Percentiles rank a stretch among this genome's conserved stretches.
Evolutionary conservation across 30 jellyfish, hydroid and myxozoan species (phyloP).

Genomic region (Pseudorhiza aurosa): DNA sequence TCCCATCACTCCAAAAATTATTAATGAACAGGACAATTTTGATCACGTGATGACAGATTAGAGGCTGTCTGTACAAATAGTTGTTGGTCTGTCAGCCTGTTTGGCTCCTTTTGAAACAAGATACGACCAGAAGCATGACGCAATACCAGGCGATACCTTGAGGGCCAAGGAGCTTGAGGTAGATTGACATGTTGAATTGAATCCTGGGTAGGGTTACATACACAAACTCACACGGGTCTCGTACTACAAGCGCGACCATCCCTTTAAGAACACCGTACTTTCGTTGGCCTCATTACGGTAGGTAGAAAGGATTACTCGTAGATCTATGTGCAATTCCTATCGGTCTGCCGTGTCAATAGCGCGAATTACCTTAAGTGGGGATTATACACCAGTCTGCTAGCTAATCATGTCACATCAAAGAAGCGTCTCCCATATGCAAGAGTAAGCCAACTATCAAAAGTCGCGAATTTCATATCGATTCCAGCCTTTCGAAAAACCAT

Average conservation of each 20-base stretch:
- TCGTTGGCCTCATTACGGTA: background rate
- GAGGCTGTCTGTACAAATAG: constrained; percentile 24
- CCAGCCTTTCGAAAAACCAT: too few relatives aligned
- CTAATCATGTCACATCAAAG: background rate
- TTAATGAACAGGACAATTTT: constrained; percentile 1
- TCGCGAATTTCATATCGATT: too few relatives aligned
- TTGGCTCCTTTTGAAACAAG: constrained; percentile 15
- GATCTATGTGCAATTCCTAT: background rate
- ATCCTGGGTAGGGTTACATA: background rate
- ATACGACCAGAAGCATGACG: constrained; percentile 15
- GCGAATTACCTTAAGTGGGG: background rate
- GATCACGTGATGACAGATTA: constrained; percentile 54
- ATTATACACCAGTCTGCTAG: constrained; percentile 1
- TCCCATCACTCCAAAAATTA: constrained; percentile 25
- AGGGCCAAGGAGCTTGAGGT: too few relatives aligned
- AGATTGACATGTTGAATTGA: background rate
- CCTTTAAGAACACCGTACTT: background rate
- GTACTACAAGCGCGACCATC: background rate
- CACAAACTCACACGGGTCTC: constrained; percentile 14
- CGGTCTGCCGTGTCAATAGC: constrained; percentile 16
- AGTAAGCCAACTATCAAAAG: too few relatives aligned
- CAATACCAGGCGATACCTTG: constrained; percentile 2
- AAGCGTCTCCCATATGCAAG: background rate
- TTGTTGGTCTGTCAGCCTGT: constrained; percentile 13
- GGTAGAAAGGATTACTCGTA: background rate